Conservation (phyloP, 2,888 invertebrate species). For the Bugulina stolonifera region DNA sequence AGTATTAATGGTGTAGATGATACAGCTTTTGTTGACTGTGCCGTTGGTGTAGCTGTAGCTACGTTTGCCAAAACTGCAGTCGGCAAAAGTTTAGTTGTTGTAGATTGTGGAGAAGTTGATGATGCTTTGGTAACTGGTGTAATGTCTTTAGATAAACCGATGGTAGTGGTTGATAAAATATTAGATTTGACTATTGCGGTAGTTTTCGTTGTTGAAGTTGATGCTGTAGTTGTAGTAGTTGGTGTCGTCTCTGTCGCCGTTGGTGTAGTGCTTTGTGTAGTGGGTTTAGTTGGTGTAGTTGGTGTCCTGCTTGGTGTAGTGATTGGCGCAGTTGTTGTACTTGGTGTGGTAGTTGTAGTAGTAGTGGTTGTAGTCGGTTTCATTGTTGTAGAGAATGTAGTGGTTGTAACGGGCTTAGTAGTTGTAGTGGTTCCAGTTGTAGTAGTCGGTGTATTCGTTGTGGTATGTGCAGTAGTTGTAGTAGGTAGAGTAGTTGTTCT, state of each 20-base stretch:
- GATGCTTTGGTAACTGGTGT: no score
- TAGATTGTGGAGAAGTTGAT: no score
- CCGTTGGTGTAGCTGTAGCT: not conserved
- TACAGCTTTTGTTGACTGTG: not conserved
- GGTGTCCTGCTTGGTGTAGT: not conserved
- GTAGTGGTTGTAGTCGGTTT: not conserved
- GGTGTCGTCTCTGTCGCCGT: no score
- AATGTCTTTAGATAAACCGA: no score
- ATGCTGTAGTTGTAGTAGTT: no score
- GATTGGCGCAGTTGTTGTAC: not conserved
- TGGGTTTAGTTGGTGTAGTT: not conserved
- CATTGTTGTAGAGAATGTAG: not conserved
- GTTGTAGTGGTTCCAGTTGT: not conserved
- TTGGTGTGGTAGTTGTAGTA: not conserved
- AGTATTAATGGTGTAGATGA: not conserved
- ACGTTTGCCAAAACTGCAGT: no score
- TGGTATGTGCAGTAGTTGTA: not conserved
- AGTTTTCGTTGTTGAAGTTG: not conserved
- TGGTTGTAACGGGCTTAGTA: not conserved
- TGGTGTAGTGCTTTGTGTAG: no score
- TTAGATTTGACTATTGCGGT: constrained; percentile 3
- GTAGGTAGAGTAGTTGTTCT: not conserved
- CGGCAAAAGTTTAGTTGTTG: no score
- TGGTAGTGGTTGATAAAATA: no score
- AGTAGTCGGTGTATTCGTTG: not conserved